Percentiles rank a stretch among this genome's conserved stretches.
Conservation (phyloP, 2,797 vertebrate genomes). For the Alcedo atthis region DNA sequence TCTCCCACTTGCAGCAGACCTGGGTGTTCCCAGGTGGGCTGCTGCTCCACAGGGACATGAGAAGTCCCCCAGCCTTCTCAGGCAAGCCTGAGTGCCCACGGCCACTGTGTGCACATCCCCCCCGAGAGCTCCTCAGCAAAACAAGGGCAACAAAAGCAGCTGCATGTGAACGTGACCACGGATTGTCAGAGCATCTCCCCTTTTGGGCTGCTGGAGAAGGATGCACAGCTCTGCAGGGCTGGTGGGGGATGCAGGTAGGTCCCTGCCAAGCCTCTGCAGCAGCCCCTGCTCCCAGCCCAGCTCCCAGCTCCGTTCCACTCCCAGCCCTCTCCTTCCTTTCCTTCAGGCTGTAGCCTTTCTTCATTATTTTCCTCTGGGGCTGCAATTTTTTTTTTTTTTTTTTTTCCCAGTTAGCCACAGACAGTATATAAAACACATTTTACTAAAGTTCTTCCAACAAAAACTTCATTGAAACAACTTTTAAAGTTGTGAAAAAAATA, state of each 20-base stretch:
- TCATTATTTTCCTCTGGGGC: conserved; percentile 71
- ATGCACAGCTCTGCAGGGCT: rapidly evolving
- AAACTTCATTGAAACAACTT: conserved; percentile 77
- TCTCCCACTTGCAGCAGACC: conserved; percentile 20
- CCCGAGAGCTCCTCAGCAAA: rapidly evolving
- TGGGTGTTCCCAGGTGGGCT: conserved; percentile 22
- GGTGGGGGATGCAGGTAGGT: background rate
- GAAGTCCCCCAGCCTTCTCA: background rate
- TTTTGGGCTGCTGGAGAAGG: background rate
- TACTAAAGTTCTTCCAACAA: conserved; percentile 75
- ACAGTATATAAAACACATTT: conserved; percentile 78
- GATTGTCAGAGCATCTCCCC: background rate
- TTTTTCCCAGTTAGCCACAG: conserved; percentile 67
- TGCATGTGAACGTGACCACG: rapidly evolving
- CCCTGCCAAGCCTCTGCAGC: rapidly evolving
- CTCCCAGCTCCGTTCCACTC: conserved; percentile 49
- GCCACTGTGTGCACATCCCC: background rate
- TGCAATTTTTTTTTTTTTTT: background rate
- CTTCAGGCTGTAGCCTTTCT: conserved; percentile 41
- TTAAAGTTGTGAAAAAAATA: conserved; percentile 73
- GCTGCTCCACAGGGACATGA: rapidly evolving
- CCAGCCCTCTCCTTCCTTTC: conserved; percentile 57
- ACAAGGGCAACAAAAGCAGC: background rate
- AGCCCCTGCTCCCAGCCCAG: rapidly evolving
- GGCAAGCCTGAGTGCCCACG: rapidly evolving